Evolutionary conservation across 2,797 vertebrate species (phyloP).

Genomic region (Pseudocheirus occidentalis): DNA sequence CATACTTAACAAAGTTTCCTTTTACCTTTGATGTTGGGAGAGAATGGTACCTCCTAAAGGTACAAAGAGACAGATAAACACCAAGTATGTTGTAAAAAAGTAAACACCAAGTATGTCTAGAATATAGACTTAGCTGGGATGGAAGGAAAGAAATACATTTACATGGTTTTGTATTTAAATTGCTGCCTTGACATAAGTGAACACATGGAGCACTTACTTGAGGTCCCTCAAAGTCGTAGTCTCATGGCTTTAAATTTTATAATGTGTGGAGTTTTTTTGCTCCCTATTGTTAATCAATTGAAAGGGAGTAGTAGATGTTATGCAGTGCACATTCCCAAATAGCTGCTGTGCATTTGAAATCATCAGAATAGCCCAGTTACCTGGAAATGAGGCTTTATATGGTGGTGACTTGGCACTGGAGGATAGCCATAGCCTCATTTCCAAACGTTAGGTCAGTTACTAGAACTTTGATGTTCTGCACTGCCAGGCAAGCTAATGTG

Average conservation of each 20-base stretch:
- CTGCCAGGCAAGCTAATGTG: not conserved
- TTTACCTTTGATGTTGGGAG: no score
- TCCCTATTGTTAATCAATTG: not conserved
- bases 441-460: constrained; percentile 10
- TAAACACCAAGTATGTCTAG: not conserved
- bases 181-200: not conserved
- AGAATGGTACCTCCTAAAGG: no score
- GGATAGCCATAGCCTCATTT: not conserved
- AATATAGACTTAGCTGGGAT: not conserved
- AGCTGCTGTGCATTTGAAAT: not conserved
- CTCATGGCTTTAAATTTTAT: not conserved
- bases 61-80: not conserved
- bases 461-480: not conserved
- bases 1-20: not conserved
- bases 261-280: not conserved
- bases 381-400: not conserved
- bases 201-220: not conserved
- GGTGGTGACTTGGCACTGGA: not conserved
- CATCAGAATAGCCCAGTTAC: not conserved
- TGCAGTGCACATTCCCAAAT: not conserved
- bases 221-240: not conserved
- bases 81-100: not conserved
- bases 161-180: not conserved
- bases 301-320: not conserved
- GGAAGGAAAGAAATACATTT: not conserved